Percentiles rank a stretch among this genome's conserved stretches.
These are phyloP conservation scores for Delia radicum DNA, from an alignment of 1,140 invertebrate genomes.

Conservation along the genomic window DNA sequence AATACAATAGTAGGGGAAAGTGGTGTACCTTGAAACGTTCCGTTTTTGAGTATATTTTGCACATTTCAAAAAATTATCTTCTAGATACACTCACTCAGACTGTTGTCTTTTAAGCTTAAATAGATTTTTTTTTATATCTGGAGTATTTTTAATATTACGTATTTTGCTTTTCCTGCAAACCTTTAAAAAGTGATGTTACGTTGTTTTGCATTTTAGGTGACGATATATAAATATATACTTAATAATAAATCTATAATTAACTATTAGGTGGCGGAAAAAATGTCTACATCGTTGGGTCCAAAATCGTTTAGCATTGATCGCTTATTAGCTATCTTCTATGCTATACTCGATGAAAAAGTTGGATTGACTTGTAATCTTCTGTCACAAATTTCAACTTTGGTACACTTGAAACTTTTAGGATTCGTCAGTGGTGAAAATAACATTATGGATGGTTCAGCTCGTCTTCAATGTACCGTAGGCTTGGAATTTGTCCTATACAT, in stretches of 20 bases:
- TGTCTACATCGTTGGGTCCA: slow-evolving; percentile 69
- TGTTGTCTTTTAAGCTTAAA: too few species aligned
- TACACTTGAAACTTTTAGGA: slow-evolving; percentile 68
- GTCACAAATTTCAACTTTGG: slow-evolving; percentile 74
- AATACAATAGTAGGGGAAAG: too few species aligned
- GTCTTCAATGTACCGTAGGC: slow-evolving; percentile 75
- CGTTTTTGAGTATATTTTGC: too few species aligned
- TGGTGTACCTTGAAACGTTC: too few species aligned
- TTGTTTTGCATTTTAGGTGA: too few species aligned
- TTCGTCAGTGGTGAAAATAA: slow-evolving; percentile 65
- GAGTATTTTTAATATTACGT: too few species aligned
- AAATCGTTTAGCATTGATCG: slow-evolving; percentile 81
- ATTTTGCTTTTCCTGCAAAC: too few species aligned
- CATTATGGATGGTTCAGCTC: slow-evolving; percentile 61
- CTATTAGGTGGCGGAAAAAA: slow-evolving; percentile 57
- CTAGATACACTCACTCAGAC: too few species aligned
- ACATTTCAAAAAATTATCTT: too few species aligned
- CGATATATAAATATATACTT: neutral
- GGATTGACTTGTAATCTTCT: slow-evolving; percentile 81
- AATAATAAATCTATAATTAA: neutral
- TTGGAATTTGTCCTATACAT: slow-evolving; percentile 70
- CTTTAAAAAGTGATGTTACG: too few species aligned
- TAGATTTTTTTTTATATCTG: too few species aligned
- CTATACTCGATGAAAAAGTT: slow-evolving; percentile 81
- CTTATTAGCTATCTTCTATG: slow-evolving; percentile 88